Evolutionary conservation across 2,113 vertebrate species (phyloP).

Genomic region (Odontesthes bonariensis): DNA sequence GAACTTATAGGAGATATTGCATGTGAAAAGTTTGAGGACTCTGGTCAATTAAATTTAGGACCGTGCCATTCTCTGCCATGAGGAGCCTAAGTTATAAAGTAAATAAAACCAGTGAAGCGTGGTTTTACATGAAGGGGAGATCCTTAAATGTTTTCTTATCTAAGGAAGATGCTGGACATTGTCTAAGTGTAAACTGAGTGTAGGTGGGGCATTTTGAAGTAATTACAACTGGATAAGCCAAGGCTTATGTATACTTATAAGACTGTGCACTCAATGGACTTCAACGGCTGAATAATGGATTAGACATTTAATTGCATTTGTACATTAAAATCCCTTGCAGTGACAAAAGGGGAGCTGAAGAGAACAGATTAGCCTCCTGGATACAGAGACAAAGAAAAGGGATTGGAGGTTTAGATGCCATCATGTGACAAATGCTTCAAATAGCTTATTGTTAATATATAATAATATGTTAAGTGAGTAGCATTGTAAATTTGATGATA

Average conservation of each 20-base stretch:
- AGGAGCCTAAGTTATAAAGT: background rate
- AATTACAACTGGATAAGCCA: constrained; percentile 76
- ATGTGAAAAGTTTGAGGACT: background rate
- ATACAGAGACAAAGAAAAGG: constrained; percentile 17
- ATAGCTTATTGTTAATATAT: background rate
- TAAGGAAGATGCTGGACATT: constrained; percentile 21
- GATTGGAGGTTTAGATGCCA: background rate
- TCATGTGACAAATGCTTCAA: background rate
- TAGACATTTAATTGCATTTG: constrained; percentile 84
- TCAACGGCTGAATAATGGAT: constrained; percentile 79
- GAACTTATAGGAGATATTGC: background rate
- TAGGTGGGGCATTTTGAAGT: constrained; percentile 54
- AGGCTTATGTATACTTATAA: constrained; percentile 76
- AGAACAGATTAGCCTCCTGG: constrained; percentile 48
- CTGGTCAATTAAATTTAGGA: background rate
- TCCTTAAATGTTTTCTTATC: constrained; percentile 5
- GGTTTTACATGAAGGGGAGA: background rate
- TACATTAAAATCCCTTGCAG: constrained; percentile 80
- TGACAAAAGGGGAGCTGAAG: constrained; percentile 43
- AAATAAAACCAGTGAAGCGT: background rate
- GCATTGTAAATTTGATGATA: too few relatives aligned
- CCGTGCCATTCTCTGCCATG: background rate
- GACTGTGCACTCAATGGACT: constrained; percentile 56
- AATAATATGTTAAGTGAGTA: background rate
- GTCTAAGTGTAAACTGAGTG: constrained; percentile 27